Evolutionary conservation across 2,797 vertebrate species (phyloP).

Genomic region (Hippoglossus hippoglossus): DNA sequence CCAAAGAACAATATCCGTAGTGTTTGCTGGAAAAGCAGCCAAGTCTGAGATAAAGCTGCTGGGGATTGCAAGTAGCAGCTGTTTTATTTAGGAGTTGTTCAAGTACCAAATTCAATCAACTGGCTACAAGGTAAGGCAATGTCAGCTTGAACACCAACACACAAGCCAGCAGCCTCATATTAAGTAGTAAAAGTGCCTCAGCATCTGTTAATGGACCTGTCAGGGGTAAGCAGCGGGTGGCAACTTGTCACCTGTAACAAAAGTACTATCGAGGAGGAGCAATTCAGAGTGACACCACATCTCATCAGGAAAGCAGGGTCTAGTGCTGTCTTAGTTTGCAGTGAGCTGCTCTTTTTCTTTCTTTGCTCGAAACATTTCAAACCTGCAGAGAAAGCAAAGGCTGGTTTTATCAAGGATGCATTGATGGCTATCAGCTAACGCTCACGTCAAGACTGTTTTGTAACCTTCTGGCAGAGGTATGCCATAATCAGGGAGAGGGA

Average conservation of each 20-base stretch:
- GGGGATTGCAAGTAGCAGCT: background rate
- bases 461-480: slow-evolving; percentile 34
- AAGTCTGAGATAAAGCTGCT: background rate
- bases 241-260: slow-evolving; percentile 16
- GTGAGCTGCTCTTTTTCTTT: slow-evolving; percentile 25
- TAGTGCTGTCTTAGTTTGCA: slow-evolving; percentile 7
- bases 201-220: slow-evolving; percentile 28
- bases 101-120: background rate
- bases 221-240: background rate
- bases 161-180: background rate
- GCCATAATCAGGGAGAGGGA: slow-evolving; percentile 24
- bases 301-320: background rate
- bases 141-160: background rate
- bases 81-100: background rate
- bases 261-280: background rate
- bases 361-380: slow-evolving; percentile 6
- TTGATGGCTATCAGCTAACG: slow-evolving; percentile 15
- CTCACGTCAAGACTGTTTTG: slow-evolving; percentile 15
- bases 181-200: slow-evolving; percentile 8
- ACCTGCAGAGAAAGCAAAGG: slow-evolving; percentile 32
- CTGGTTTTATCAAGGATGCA: slow-evolving; percentile 10
- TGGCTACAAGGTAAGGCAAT: background rate
- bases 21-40: background rate
- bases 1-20: background rate
- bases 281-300: slow-evolving; percentile 18